These are phyloP conservation scores for Eudasyphora cyanicolor DNA, from an alignment of 2,888 invertebrate genomes.

Conservation along the genomic window DNA sequence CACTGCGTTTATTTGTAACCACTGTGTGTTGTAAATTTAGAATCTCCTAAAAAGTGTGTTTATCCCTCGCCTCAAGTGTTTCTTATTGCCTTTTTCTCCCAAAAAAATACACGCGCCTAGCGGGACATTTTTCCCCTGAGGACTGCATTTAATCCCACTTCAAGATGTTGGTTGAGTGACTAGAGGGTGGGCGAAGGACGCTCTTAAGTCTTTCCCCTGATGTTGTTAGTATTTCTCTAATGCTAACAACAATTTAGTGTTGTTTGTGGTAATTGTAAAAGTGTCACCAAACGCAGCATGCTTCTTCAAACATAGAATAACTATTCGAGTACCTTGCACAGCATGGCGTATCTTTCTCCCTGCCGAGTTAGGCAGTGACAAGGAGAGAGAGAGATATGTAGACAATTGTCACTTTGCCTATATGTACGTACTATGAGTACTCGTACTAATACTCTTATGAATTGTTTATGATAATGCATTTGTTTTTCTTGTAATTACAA, in stretches of 20 bases:
- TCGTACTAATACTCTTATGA: neutral
- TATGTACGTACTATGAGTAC: neutral
- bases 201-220: neutral
- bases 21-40: neutral
- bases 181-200: slow-evolving; percentile 9
- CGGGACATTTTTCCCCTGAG: slow-evolving; percentile 53
- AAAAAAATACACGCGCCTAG: slow-evolving; percentile 28
- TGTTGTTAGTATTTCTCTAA: neutral
- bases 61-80: slow-evolving; percentile 20
- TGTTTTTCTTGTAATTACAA: slow-evolving; percentile 11
- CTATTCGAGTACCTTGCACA: slow-evolving; percentile 4
- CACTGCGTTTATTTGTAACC: neutral
- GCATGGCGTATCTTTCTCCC: neutral
- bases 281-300: slow-evolving; percentile 63
- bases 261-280: slow-evolving; percentile 62
- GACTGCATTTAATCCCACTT: slow-evolving; percentile 43
- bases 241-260: slow-evolving; percentile 28
- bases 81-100: slow-evolving; percentile 15
- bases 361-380: neutral
- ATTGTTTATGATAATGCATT: neutral
- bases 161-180: slow-evolving; percentile 52
- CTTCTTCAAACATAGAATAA: too few relatives aligned
- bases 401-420: neutral
- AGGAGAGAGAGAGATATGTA: neutral
- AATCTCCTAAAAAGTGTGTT: neutral